These are phyloP conservation scores for Nemotelus nigrinus DNA, from an alignment of 2,888 invertebrate species.

Conservation along the genomic window DNA sequence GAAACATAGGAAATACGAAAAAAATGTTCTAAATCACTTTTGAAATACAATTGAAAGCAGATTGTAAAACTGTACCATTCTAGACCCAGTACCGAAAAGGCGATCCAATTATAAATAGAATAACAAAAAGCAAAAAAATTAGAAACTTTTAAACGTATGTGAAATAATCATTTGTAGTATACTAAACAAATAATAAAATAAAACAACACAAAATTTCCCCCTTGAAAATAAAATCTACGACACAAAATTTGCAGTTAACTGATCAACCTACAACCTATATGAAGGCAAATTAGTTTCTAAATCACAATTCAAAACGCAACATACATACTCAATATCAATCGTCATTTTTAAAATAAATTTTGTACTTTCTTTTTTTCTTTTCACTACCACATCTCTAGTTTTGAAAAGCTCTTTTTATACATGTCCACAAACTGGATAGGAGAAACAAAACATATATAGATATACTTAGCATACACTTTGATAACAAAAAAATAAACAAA, in stretches of 20 bases:
- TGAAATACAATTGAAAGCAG: slow-evolving; percentile 1
- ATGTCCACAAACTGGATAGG: slow-evolving; percentile 9
- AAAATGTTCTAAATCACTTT: not conserved
- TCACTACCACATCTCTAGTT: slow-evolving; percentile 17
- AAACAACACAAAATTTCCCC: slow-evolving; percentile 43
- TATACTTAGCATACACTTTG: no score
- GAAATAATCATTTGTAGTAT: slow-evolving; percentile 28
- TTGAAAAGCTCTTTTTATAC: slow-evolving; percentile 33
- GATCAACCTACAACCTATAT: no score
- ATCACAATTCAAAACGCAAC: slow-evolving; percentile 1
- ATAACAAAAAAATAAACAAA: slow-evolving; percentile 31
- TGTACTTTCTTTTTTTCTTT: slow-evolving; percentile 37
- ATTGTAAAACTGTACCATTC: not conserved
- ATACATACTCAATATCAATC: slow-evolving; percentile 6
- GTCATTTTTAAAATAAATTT: slow-evolving; percentile 2
- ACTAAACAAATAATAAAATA: slow-evolving; percentile 40
- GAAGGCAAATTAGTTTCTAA: not conserved
- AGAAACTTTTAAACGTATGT: slow-evolving; percentile 31
- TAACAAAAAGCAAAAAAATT: slow-evolving; percentile 38
- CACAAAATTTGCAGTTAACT: not conserved
- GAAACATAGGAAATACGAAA: no score
- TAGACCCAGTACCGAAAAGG: not conserved
- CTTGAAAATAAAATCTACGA: slow-evolving; percentile 27
- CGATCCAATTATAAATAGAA: not conserved
- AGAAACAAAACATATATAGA: slow-evolving; percentile 8